Evolutionary conservation across 2,113 vertebrate genomes (phyloP).

Genomic region (Platysternon megacephalum): DNA sequence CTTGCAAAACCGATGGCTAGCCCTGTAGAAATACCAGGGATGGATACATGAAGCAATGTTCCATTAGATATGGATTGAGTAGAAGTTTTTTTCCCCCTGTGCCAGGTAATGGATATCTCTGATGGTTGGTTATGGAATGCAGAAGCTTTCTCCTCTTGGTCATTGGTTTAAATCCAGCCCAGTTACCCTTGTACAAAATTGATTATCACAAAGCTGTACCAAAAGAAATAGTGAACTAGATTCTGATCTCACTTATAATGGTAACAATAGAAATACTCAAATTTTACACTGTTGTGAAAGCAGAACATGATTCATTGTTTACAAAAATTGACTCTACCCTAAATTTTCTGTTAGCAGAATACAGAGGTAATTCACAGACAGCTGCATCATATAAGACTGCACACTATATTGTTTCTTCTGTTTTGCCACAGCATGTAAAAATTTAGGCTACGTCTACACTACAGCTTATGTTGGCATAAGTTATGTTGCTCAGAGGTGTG

Average conservation of each 20-base stretch:
- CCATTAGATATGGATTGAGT: not conserved
- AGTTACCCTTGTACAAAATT: not conserved
- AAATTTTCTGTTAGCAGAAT: not conserved
- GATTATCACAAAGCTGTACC: not conserved
- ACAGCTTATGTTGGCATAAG: too few species aligned
- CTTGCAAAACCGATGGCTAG: not conserved
- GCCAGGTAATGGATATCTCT: not conserved
- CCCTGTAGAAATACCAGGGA: not conserved
- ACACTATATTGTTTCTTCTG: not conserved
- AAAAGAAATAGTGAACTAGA: not conserved
- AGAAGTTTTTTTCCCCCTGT: not conserved
- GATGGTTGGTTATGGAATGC: not conserved
- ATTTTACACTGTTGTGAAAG: not conserved
- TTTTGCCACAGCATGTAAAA: conserved; percentile 4
- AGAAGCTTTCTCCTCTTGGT: not conserved
- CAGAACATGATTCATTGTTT: not conserved
- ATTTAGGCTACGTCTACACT: not conserved
- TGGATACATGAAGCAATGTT: not conserved
- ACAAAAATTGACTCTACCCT: not conserved
- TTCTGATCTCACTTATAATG: not conserved
- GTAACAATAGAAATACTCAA: not conserved
- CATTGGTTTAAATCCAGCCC: not conserved
- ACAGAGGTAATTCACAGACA: not conserved
- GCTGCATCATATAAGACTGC: not conserved
- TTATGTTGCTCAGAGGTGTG: too few species aligned